These are phyloP conservation scores for Drosophila demipolita DNA, from an alignment of 2,888 invertebrate species.

Conservation along the genomic window DNA sequence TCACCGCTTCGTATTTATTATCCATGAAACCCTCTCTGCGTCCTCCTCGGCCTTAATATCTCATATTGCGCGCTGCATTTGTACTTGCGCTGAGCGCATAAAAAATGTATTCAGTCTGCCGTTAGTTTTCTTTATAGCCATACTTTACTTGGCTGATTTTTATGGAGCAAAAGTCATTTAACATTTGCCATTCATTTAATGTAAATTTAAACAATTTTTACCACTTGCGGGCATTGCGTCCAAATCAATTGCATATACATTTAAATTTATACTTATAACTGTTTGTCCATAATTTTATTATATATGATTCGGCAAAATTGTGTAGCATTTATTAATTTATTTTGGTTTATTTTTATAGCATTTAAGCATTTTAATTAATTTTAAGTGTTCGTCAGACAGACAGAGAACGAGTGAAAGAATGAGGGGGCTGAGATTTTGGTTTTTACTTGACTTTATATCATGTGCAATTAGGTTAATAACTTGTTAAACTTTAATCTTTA, in stretches of 20 bases:
- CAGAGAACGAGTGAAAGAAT: background rate
- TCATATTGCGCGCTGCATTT: conserved; percentile 28
- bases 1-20: conserved; percentile 63
- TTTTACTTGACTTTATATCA: too few species aligned
- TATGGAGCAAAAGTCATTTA: conserved; percentile 64
- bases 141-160: conserved; percentile 41
- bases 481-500: background rate
- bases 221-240: conserved; percentile 11
- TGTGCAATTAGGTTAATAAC: too few species aligned
- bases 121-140: conserved; percentile 11
- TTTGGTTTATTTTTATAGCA: background rate
- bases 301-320: background rate
- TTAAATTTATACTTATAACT: background rate
- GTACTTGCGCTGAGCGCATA: conserved; percentile 19
- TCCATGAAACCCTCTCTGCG: conserved; percentile 34
- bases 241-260: conserved; percentile 37
- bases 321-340: background rate
- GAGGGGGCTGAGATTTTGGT: background rate
- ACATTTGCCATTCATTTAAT: conserved; percentile 55
- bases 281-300: background rate
- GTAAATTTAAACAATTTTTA: conserved; percentile 30
- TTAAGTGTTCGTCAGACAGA: background rate
- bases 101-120: conserved; percentile 2
- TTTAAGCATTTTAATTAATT: background rate
- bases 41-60: conserved; percentile 22